Evolutionary conservation across 2,888 invertebrate genomes (phyloP).

Genomic region (Metacarcinus magister): DNA sequence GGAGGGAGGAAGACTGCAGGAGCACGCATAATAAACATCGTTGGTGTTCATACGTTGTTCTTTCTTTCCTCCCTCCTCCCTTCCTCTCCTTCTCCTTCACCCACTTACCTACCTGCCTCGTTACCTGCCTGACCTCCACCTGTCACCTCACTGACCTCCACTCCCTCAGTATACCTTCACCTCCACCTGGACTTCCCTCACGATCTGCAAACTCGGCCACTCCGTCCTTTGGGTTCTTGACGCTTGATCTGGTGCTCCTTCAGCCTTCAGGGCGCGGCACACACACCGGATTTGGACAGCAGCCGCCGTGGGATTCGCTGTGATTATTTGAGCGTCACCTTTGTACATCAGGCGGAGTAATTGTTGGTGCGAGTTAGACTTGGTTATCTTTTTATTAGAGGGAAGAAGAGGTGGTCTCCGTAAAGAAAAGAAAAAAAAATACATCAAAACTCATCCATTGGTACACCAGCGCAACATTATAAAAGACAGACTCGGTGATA

Average conservation of each 20-base stretch:
- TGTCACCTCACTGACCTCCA: constrained; percentile 36
- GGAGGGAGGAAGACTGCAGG: constrained; percentile 4
- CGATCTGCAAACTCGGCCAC: constrained; percentile 9
- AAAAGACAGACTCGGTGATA: background rate
- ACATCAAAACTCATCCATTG: too few relatives aligned
- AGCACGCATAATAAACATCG: background rate
- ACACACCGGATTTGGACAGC: background rate
- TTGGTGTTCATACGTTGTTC: constrained; percentile 40
- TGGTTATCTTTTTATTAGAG: background rate
- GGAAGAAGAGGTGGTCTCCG: background rate
- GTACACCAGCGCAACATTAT: too few relatives aligned
- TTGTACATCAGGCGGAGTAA: background rate
- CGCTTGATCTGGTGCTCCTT: background rate
- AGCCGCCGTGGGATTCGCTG: background rate
- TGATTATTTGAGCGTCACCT: background rate
- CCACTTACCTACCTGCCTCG: constrained; percentile 55
- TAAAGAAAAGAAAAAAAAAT: too few relatives aligned
- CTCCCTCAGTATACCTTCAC: background rate
- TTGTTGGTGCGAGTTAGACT: background rate
- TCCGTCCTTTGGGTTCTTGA: background rate
- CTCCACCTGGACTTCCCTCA: background rate
- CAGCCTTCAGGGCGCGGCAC: background rate
- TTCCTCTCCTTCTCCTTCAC: background rate
- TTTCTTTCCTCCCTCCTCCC: background rate
- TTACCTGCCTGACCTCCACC: constrained; percentile 53